Base-by-base conservation (phyloP, 2,888 invertebrate genomes). In the Ectemnius lituratus region DNA sequence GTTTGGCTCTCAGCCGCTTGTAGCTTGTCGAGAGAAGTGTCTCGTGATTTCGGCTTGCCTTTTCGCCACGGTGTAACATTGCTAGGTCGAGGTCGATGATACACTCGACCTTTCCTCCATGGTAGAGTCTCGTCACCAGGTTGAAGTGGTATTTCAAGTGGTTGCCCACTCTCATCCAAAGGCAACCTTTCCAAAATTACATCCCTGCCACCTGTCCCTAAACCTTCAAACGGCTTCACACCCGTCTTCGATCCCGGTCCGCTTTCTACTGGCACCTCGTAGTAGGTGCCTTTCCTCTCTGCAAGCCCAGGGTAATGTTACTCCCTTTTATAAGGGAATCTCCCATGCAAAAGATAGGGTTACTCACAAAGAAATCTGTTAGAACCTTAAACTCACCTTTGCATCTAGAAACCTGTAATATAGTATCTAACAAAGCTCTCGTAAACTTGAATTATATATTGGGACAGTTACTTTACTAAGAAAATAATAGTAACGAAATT, bases 101-200 rank as follows among this genome's bases (percentile, higher is more conserved):
- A 78, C 49, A 88, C 88, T 2, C 88, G 81, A 18, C 84, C 87
- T 73, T 84, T 87, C 80, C 93, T 89, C 93, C 93, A 93, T 20
- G 93, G 92, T 79, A 93, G 84, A 45, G 91, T 90, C 87, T 93
- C 93, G 86, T 93, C 93, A 37, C 89, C 89, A 3, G 89, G 84
- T 76, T 86, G 88, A 66, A 90, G 79, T 23, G 23, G 23, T 58
- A 80, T 84, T 52, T 92, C 93, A 76, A 90, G 79, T 14, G 93
- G 92, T 76, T 92, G 78, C 79, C 92, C 92, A 78, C 91, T 91
- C 72, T 90, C 90, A 75, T 93, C 92, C 56, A 87, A 75, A 2
- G 79, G 67, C 59, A 81, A 62, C 1, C 68, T 73, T 62, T 81
- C 83, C 52, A 86, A 79, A 52, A 80, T 64, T 68, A 84, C 76